Evolutionary conservation across 1,140 invertebrate genomes (phyloP).

Genomic region (Rhopalosiphum maidis): DNA sequence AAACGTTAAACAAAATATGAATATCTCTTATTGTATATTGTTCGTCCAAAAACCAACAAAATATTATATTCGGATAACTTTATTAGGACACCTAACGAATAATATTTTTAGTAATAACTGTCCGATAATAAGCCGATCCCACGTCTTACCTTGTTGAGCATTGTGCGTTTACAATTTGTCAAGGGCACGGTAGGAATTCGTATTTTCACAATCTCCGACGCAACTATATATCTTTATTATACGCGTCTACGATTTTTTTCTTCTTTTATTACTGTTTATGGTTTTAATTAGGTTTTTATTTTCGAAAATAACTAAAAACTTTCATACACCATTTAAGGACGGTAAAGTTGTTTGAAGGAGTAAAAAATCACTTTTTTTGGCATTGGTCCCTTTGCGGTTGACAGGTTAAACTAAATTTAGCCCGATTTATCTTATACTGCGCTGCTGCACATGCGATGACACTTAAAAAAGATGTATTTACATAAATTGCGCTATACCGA

Average conservation of each 20-base stretch:
- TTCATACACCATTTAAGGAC: neutral
- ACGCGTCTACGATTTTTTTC: neutral
- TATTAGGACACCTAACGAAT: neutral
- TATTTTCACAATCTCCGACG: conserved; percentile 13
- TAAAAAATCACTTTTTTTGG: conserved; percentile 45
- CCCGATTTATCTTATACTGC: conserved; percentile 41
- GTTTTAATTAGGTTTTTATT: conserved; percentile 27
- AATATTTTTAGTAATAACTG: conserved; percentile 36
- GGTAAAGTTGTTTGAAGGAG: neutral
- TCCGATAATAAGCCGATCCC: neutral
- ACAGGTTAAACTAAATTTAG: conserved; percentile 52
- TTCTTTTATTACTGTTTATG: neutral
- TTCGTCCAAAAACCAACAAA: neutral
- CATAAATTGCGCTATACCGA: neutral
- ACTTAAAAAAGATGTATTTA: conserved; percentile 49
- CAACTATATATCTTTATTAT: neutral
- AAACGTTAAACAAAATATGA: neutral
- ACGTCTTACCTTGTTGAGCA: conserved; percentile 14
- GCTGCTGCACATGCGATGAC: conserved; percentile 45
- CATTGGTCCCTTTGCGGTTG: conserved; percentile 37
- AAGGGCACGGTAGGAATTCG: conserved; percentile 13
- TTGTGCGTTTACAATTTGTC: neutral
- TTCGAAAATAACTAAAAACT: neutral
- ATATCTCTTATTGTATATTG: neutral
- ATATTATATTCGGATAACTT: conserved; percentile 12